Evolutionary conservation across 2,797 vertebrate species (phyloP).

Genomic region (Agapornis canus): DNA sequence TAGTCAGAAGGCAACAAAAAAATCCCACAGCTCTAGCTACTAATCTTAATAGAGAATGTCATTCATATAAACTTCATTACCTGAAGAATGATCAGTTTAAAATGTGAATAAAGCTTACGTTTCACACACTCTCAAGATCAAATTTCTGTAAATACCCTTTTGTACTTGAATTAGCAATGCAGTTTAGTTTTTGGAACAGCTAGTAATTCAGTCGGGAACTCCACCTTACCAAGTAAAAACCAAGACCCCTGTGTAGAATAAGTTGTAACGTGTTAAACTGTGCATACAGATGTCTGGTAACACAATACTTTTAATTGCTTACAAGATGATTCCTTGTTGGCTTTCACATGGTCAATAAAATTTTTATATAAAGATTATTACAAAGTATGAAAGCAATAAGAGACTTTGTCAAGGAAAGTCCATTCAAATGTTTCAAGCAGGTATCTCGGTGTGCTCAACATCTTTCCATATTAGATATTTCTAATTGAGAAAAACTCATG

Average conservation of each 20-base stretch:
- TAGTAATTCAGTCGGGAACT: not conserved
- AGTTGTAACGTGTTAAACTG: not conserved
- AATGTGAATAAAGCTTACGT: not conserved
- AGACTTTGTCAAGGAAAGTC: not conserved
- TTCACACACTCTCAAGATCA: not conserved
- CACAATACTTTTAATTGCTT: not conserved
- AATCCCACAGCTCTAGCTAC: not conserved
- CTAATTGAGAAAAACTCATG: not conserved
- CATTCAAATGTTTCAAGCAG: not conserved
- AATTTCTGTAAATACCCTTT: not conserved
- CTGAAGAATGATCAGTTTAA: not conserved
- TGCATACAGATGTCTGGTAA: not conserved
- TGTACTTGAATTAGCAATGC: not conserved
- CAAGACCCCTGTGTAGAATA: not conserved
- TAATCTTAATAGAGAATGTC: not conserved
- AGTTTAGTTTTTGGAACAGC: not conserved
- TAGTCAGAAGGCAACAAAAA: not conserved
- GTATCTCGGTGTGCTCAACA: fast-evolving
- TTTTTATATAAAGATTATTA: not conserved
- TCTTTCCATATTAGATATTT: not conserved
- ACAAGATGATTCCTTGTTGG: not conserved
- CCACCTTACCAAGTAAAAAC: not conserved
- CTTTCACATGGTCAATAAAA: not conserved
- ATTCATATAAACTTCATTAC: not conserved
- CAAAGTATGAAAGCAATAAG: not conserved